Evolutionary conservation across 2,888 invertebrate species (phyloP).

Genomic region (Orthosia gothica): DNA sequence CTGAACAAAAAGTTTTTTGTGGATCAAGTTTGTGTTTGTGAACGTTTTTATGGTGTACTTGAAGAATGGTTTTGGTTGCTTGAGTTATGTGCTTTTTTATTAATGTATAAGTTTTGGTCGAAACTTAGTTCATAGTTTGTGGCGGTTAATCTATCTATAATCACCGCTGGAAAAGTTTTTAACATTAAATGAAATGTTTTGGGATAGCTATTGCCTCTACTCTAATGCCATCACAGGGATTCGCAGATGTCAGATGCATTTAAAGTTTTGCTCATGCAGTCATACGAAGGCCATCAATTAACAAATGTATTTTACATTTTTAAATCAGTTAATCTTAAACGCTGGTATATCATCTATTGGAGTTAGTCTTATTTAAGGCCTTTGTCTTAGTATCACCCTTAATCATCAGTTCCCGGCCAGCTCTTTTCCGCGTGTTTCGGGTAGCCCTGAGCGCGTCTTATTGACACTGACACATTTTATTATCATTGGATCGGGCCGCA

Average conservation of each 20-base stretch:
- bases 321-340: too few species aligned
- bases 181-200: not conserved
- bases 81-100: slow-evolving; percentile 48
- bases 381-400: too few species aligned
- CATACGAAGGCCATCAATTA: too few species aligned
- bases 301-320: too few species aligned
- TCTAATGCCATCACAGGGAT: not conserved
- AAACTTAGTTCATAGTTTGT: too few species aligned
- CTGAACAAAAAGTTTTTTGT: slow-evolving; percentile 46
- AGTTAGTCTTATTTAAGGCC: too few species aligned
- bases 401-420: not conserved
- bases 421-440: not conserved
- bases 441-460: slow-evolving; percentile 59
- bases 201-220: too few species aligned
- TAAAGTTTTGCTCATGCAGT: too few species aligned
- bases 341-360: too few species aligned
- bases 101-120: not conserved
- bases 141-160: not conserved
- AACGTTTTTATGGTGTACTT: slow-evolving; percentile 52
- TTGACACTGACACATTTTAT: slow-evolving; percentile 76
- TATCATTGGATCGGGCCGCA: slow-evolving; percentile 68
- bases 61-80: slow-evolving; percentile 44
- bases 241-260: not conserved
- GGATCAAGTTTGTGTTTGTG: slow-evolving; percentile 28
- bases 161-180: too few species aligned